Evolutionary conservation across 2,113 vertebrate species (phyloP), one percentile per base, ranked within the genome.

Genomic region (Cygnus buccinator): DNA sequence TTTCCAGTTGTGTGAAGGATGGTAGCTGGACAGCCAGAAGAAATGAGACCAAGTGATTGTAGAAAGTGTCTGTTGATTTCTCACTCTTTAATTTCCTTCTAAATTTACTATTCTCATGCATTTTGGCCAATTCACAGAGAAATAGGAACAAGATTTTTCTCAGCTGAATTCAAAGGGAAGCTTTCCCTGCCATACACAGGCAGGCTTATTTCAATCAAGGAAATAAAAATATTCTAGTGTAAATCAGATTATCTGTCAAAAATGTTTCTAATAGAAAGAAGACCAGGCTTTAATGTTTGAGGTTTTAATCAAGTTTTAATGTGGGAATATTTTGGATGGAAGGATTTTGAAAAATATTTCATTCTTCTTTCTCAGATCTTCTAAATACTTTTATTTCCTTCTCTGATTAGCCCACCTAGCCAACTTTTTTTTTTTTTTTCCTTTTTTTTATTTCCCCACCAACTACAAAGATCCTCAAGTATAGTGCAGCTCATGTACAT

Each of bases 1-100:
- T 92, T 77, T 9, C 15, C 37, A 71, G 2, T 48, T 71, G 15
- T 25, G 28, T 87, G 6, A 17, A 31, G 33, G 65, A 35, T 33
- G 5, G n/a, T 41, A 17, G 12, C 28, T 84, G 57, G 9, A 84
- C 22, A 78, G 37, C 22, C 46, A 84, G 21, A 21, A 93, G 55
- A 92, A 84, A 62, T 16, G 5, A 87, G 14, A 93, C 14, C n/a
- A 78, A 84, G 89, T 37, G 31, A 71, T 52, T 89, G 29, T 41
- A 13, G 13, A 63, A 74, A 58, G 2, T 55, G 19, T 22, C 6
- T 17, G 74, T 91, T 89, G 65, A 78, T 90, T 89, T 78, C 54
- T 81, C 73, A 75, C 87, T 21, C 50, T 84, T 33, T 67, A 67
- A 75, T 78, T 78, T 87, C 33, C 48, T 82, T 91, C 39, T 39